A percentile compares a stretch with the other conserved stretches of the same genome.
These are phyloP conservation scores for Ammodramus savannarum DNA, from an alignment of 2,113 vertebrate genomes.

Conservation along the genomic window DNA sequence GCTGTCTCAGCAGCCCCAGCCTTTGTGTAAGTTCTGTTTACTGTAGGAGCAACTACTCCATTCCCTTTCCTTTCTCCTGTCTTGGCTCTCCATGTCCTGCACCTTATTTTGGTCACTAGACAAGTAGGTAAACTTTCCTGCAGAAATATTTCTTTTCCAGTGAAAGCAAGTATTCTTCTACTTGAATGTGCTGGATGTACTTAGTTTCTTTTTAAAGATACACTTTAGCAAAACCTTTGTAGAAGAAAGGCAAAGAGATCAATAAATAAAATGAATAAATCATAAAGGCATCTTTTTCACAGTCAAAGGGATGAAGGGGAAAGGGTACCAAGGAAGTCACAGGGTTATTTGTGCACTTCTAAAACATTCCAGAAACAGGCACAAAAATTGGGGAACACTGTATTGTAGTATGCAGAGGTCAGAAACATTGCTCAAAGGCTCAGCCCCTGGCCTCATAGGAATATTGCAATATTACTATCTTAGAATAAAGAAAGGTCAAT, in stretches of 20 bases:
- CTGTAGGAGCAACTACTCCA: not conserved
- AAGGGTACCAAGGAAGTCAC: not conserved
- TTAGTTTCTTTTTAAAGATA: not conserved
- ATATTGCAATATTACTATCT: not conserved
- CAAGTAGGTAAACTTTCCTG: not conserved
- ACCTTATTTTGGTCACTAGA: not conserved
- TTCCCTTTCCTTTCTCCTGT: not conserved
- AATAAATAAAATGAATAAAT: not conserved
- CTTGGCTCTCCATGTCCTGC: not conserved
- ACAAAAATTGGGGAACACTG: not conserved
- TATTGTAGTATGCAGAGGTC: not conserved
- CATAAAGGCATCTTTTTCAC: not conserved
- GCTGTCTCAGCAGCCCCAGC: not conserved
- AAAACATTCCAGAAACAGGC: not conserved
- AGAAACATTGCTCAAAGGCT: not conserved
- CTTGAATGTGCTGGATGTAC: not conserved
- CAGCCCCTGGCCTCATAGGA: not conserved
- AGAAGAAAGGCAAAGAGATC: not conserved
- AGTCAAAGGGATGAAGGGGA: not conserved
- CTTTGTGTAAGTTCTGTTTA: not conserved
- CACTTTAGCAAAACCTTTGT: not conserved
- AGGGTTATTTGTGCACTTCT: not conserved
- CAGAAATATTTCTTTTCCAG: not conserved
- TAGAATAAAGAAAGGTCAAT: not conserved
- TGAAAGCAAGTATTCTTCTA: not conserved